Conservation (phyloP, 2,113 vertebrate species). For the Hemicordylus capensis region DNA sequence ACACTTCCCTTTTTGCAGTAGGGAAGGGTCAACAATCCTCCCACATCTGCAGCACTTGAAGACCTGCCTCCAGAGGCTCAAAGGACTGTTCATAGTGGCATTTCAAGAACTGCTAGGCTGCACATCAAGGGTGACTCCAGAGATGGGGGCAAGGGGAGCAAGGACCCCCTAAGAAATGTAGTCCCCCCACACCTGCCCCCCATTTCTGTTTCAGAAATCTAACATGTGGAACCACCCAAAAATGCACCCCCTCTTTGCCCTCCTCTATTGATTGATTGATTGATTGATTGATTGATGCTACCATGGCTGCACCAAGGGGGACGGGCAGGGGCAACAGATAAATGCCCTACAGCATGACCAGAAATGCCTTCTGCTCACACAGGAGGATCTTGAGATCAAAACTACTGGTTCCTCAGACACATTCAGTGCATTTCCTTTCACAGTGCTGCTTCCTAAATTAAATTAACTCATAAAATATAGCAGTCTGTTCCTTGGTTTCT, state of each 20-base stretch:
- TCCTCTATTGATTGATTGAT: too few species aligned
- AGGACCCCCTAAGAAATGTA: too few species aligned
- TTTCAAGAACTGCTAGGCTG: not conserved
- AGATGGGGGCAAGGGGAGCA: too few species aligned
- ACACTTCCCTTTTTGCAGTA: not conserved
- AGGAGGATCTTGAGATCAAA: not conserved
- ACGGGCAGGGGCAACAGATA: too few species aligned
- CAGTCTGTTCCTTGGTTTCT: not conserved
- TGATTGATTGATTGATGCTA: too few species aligned
- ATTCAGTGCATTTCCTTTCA: not conserved
- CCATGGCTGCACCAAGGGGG: too few species aligned
- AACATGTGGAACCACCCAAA: too few species aligned
- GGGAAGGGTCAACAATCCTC: not conserved
- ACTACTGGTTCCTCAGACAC: not conserved
- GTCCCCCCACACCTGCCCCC: too few species aligned
- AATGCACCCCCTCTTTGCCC: too few species aligned
- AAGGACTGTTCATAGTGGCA: not conserved
- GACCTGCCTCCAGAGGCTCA: not conserved
- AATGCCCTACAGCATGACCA: not conserved
- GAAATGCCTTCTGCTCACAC: not conserved
- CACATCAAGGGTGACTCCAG: not conserved
- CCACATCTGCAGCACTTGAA: not conserved
- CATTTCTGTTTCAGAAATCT: too few species aligned
- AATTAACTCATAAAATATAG: not conserved
- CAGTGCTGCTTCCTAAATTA: not conserved